Base-by-base conservation (phyloP, 2,113 vertebrate genomes). In the Agelaius phoeniceus region DNA sequence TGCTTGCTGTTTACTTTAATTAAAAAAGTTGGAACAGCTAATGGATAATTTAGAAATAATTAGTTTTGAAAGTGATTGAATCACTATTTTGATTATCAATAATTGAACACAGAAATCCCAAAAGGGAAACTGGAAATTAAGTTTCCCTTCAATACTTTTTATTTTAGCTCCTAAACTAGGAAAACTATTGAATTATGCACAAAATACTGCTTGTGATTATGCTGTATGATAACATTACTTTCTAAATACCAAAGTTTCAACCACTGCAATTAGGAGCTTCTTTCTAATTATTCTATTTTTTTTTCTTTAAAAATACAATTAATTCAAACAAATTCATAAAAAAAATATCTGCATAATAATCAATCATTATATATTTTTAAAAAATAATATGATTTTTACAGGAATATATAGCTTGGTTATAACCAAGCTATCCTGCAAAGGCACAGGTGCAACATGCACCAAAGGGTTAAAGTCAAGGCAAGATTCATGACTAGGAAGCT, bases 31-130 rank as follows among this genome's bases (percentile, higher is more conserved):
- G 78, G 93, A 95, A 92, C 35, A 63, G 52, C 41, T 85, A 97
- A 90, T 31, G 18, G 72, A 90, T 97, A 79, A 89, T 95, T 95
- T 89, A 87, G 61, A 69, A 94, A 95, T 93, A 96, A 95, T 95
- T 96, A 91, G 59, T 67, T 96, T 73, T 90, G 68, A 95, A 94
- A 86, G 44, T 90, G 37, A 46, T 73, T 90, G 76, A 94, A 91
- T 97, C 46, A 89, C 39, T 94, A 81, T 96, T 95, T 95, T 94
- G 89, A 82, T 90, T 93, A 68, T 52, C 41, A 95, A 61, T 89
- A 94, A 93, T 74, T 93, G 57, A 93, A 89, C 54, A 85, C 11
- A 59, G 85, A 77, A 15, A 77, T 74, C 91, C 88, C 35, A 65
- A 85, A 78, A 94, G 37, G 39, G 46, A 96, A 96, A 83, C 23